Conservation (phyloP, 2,888 invertebrate species). For the Hermaeophaga mercurialis region DNA sequence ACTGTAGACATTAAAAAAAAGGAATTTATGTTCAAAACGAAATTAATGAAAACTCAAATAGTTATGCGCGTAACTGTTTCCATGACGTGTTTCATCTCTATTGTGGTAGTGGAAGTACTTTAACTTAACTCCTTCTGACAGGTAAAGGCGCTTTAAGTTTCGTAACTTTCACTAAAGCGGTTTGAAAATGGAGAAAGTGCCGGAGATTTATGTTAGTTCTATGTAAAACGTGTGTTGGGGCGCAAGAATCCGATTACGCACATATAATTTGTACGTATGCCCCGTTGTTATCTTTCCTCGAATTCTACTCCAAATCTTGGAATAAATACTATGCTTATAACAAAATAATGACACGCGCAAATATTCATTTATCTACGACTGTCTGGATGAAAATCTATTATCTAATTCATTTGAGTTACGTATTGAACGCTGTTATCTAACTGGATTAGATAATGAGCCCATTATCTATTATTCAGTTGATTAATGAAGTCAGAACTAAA, state of each 20-base stretch:
- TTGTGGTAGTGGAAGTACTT: constrained; percentile 9
- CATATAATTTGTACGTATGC: constrained; percentile 13
- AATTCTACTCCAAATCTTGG: too few relatives aligned
- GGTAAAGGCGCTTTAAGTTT: constrained; percentile 29
- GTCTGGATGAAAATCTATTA: too few relatives aligned
- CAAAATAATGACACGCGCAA: too few relatives aligned
- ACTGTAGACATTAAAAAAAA: too few relatives aligned
- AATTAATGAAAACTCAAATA: too few relatives aligned
- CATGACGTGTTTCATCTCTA: constrained; percentile 5
- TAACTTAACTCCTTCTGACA: constrained; percentile 27
- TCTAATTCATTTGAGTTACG: too few relatives aligned
- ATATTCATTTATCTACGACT: too few relatives aligned
- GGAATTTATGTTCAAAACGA: constrained; percentile 1
- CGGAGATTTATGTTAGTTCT: constrained; percentile 28
- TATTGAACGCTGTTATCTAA: too few relatives aligned
- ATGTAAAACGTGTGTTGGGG: constrained; percentile 16
- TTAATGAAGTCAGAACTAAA: too few relatives aligned
- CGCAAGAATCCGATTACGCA: constrained; percentile 13
- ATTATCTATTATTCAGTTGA: too few relatives aligned
- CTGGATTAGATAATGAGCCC: too few relatives aligned
- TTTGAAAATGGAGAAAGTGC: constrained; percentile 17
- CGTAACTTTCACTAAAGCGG: constrained; percentile 22
- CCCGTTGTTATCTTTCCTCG: neutral
- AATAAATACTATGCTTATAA: too few relatives aligned
- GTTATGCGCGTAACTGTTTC: neutral